Evolutionary conservation across 2,113 vertebrate species (phyloP).

Genomic region (Synchiropus splendidus): DNA sequence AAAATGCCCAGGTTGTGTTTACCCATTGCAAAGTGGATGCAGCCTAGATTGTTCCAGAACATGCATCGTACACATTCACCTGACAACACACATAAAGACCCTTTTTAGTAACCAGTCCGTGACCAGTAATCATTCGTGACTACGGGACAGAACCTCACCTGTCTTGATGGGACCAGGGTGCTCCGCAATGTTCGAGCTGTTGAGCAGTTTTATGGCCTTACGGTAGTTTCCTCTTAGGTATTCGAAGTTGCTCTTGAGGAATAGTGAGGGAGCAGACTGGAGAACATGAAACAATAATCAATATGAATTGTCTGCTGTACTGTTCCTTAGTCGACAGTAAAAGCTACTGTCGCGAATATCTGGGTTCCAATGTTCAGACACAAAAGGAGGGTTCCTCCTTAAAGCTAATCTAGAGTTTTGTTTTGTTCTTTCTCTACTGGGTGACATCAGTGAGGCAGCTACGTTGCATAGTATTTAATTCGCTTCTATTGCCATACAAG

Average conservation of each 20-base stretch:
- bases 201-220: slow-evolving; percentile 94
- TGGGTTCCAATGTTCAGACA: no score
- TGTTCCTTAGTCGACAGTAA: no score
- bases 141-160: slow-evolving; percentile 58
- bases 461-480: no score
- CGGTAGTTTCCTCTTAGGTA: slow-evolving; percentile 96
- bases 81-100: slow-evolving; percentile 28
- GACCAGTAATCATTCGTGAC: no score
- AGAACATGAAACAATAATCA: slow-evolving; percentile 13
- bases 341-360: no score
- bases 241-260: slow-evolving; percentile 98
- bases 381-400: no score
- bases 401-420: no score
- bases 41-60: slow-evolving; percentile 99
- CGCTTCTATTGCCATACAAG: no score
- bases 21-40: slow-evolving; percentile 98
- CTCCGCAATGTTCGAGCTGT: slow-evolving; percentile 94
- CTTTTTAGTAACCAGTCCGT: no score
- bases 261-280: slow-evolving; percentile 92
- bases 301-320: background rate
- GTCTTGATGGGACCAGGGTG: slow-evolving; percentile 95
- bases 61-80: slow-evolving; percentile 96
- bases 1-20: slow-evolving; percentile 97
- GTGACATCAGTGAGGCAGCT: no score
- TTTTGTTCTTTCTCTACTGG: no score